A percentile compares a stretch with the other conserved stretches of the same genome.
Conservation (phyloP, 2,113 vertebrate species). For the Hiodon tergisus region DNA sequence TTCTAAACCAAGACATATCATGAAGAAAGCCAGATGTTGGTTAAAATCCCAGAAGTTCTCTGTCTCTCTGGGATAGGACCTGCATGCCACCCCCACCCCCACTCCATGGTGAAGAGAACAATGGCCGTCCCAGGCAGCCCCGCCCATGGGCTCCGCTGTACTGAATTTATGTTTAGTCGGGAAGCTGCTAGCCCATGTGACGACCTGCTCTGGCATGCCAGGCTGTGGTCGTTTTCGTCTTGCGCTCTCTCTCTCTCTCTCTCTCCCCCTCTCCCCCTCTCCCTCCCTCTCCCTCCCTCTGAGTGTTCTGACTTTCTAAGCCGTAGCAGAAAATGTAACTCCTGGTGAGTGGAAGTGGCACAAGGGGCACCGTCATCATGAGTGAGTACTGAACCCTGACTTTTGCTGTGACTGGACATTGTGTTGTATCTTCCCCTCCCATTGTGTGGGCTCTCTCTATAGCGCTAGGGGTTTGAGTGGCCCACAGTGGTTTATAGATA, state of each 20-base stretch:
- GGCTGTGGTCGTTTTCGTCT: conserved; percentile 3
- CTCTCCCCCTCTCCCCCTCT: conserved; percentile 25
- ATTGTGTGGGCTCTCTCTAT: background rate
- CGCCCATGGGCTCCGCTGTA: conserved; percentile 29
- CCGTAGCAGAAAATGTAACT: conserved; percentile 51
- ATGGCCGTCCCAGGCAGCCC: conserved; percentile 1
- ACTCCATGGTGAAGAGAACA: background rate
- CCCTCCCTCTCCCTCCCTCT: conserved; percentile 13
- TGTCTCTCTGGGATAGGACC: background rate
- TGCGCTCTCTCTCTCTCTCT: conserved; percentile 16
- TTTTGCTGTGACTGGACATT: background rate
- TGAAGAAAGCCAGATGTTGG: background rate
- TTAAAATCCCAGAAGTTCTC: background rate
- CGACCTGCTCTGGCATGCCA: conserved; percentile 32
- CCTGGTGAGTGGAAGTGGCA: conserved; percentile 37
- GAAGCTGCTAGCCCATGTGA: conserved; percentile 26
- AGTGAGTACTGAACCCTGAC: conserved; percentile 44
- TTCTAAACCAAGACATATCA: background rate
- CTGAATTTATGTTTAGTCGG: conserved; percentile 36
- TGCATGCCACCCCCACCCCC: background rate
- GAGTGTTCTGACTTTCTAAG: conserved; percentile 18
- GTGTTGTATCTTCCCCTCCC: background rate
- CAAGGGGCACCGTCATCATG: conserved; percentile 55
- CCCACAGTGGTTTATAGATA: too few species aligned
- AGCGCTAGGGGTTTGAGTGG: too few species aligned